Conservation (phyloP, 2,113 vertebrate species). For the Cyanoramphus novaezelandiae region DNA sequence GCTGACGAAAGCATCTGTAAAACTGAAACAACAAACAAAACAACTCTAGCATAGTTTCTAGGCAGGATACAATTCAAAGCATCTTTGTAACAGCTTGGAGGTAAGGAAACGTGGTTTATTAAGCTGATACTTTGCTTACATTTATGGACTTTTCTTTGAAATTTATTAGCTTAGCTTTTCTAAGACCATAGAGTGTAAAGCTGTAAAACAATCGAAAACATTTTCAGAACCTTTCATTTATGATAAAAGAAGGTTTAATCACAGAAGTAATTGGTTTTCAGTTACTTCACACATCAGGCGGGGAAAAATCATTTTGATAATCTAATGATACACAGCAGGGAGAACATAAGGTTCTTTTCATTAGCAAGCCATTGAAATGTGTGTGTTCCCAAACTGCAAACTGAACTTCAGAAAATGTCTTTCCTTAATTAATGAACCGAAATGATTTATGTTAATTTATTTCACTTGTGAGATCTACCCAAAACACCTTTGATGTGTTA, state of each 20-base stretch:
- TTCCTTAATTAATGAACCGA: conserved; percentile 26
- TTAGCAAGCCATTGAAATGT: conserved; percentile 42
- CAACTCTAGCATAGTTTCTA: not conserved
- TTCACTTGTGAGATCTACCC: not conserved
- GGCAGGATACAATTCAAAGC: not conserved
- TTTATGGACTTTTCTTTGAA: not conserved
- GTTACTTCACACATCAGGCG: conserved; percentile 16
- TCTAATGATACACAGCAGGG: conserved; percentile 41
- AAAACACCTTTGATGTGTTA: not conserved
- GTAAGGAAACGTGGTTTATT: not conserved
- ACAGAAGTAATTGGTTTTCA: conserved; percentile 36
- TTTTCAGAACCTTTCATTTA: conserved; percentile 14
- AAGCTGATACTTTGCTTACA: not conserved
- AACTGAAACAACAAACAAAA: conserved; percentile 71
- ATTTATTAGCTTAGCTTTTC: not conserved
- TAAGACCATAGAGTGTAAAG: not conserved
- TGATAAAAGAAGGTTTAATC: conserved; percentile 33
- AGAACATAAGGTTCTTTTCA: conserved; percentile 35
- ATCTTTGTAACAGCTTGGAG: not conserved
- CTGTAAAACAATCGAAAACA: not conserved
- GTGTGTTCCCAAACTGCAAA: not conserved
- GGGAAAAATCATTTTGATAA: conserved; percentile 43
- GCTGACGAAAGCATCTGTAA: conserved; percentile 82
- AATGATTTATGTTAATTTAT: conserved; percentile 1
- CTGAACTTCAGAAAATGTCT: conserved; percentile 19